Percentiles rank a stretch among this genome's conserved stretches.
These are phyloP conservation scores for Mesocricetus auratus DNA, from an alignment of 2,113 vertebrate species.

Conservation along the genomic window DNA sequence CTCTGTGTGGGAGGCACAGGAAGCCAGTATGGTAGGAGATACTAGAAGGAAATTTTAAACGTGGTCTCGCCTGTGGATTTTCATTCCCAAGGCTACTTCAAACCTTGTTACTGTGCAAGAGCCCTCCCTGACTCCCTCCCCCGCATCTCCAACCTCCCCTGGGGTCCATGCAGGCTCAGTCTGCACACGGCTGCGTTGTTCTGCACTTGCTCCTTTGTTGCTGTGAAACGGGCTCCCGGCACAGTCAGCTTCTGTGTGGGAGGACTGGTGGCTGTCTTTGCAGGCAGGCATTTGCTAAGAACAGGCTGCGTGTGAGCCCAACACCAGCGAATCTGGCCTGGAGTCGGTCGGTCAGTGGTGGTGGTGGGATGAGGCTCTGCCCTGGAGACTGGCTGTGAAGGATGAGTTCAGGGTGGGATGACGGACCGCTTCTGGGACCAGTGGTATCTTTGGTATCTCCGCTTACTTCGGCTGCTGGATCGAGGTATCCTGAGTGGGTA, in stretches of 20 bases:
- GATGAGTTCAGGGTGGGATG: conserved; percentile 84
- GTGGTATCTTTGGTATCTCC: conserved; percentile 85
- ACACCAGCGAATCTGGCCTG: conserved; percentile 68
- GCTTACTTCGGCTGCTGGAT: conserved; percentile 82
- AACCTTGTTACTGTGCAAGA: not conserved
- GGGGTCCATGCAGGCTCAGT: conserved; percentile 66
- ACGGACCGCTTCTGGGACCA: conserved; percentile 85
- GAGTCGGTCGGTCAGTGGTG: conserved; percentile 46
- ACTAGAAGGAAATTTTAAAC: conserved; percentile 48
- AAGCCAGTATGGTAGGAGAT: conserved; percentile 28
- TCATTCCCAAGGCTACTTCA: conserved; percentile 45
- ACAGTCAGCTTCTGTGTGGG: conserved; percentile 83
- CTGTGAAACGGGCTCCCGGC: conserved; percentile 80
- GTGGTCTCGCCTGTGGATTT: conserved; percentile 30
- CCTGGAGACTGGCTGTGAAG: conserved; percentile 79
- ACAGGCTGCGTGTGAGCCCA: conserved; percentile 73
- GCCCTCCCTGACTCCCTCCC: conserved; percentile 29
- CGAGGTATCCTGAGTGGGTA: conserved; percentile 76
- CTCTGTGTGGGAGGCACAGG: conserved; percentile 18
- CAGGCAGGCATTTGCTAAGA: conserved; percentile 80
- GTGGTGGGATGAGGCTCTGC: conserved; percentile 73
- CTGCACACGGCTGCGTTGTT: conserved; percentile 76
- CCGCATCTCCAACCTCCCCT: conserved; percentile 56
- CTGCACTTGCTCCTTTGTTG: conserved; percentile 83
- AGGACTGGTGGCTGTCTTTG: conserved; percentile 79